phyloP scores from a whole-genome alignment of 2,113 vertebrate genomes.

The Aleadryas rufinucha region DNA sequence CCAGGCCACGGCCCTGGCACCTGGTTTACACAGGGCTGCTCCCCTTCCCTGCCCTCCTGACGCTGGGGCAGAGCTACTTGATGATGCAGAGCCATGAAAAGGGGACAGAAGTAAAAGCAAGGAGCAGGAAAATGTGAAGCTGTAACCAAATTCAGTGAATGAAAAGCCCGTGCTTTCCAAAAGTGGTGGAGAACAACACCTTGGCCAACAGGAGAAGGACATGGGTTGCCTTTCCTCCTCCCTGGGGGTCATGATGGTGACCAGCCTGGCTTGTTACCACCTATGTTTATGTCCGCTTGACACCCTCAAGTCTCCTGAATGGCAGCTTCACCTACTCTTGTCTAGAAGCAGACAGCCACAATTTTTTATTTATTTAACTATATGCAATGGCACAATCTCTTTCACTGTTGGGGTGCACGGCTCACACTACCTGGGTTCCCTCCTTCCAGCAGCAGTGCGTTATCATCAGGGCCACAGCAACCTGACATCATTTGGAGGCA shows the following conservation, averaged over 20 bases:
- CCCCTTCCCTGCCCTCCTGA: not conserved
- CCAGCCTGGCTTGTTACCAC: not conserved
- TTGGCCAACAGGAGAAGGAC: not conserved
- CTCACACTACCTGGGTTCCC: not conserved
- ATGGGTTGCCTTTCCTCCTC: not conserved
- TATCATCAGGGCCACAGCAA: not conserved
- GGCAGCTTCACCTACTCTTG: not conserved
- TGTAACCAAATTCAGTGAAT: not conserved
- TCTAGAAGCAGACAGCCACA: not conserved
- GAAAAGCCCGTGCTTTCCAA: not conserved
- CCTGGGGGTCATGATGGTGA: not conserved
- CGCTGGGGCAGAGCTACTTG: not conserved
- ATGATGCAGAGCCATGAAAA: not conserved
- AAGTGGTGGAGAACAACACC: not conserved
- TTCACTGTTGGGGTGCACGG: fast-evolving
- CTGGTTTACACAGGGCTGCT: not conserved
- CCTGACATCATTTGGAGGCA: not conserved
- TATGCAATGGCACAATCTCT: not conserved
- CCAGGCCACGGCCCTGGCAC: not conserved
- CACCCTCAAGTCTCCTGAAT: not conserved
- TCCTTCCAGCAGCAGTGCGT: not conserved
- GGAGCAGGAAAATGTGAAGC: not conserved
- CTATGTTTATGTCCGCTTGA: not conserved
- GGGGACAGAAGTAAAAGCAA: not conserved
- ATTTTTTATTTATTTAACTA: not conserved